Conservation (phyloP, 2,888 invertebrate genomes). For the Melanostoma scalare region DNA sequence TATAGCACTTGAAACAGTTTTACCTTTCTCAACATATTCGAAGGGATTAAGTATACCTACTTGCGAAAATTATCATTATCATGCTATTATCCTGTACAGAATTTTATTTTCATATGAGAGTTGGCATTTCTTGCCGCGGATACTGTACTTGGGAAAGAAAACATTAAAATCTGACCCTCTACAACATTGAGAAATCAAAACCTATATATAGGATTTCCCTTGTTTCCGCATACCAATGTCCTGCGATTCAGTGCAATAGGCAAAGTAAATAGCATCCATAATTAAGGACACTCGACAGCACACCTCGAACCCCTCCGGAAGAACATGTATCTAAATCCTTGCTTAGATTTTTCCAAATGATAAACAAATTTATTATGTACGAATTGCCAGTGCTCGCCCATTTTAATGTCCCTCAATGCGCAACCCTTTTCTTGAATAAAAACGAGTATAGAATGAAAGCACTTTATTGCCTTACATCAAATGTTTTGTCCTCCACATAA, state of each 20-base stretch:
- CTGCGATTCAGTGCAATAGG: too few relatives aligned
- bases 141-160: neutral
- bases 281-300: constrained; percentile 35
- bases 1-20: constrained; percentile 35
- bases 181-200: constrained; percentile 10
- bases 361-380: constrained; percentile 81
- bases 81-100: too few relatives aligned
- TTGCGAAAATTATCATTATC: constrained; percentile 2
- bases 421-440: constrained; percentile 32
- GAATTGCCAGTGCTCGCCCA: constrained; percentile 75
- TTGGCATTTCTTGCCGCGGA: constrained; percentile 11
- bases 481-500: constrained; percentile 24
- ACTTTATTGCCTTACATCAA: constrained; percentile 6
- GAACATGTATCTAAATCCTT: constrained; percentile 55
- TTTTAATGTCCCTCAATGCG: constrained; percentile 38
- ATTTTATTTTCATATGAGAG: too few relatives aligned
- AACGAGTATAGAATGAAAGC: neutral
- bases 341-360: constrained; percentile 79
- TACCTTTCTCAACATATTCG: too few relatives aligned
- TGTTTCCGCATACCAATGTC: constrained; percentile 34
- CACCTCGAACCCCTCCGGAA: constrained; percentile 6
- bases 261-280: constrained; percentile 21
- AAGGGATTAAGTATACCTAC: constrained; percentile 45
- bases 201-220: constrained; percentile 11
- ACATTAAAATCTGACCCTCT: neutral